phyloP scores from a whole-genome alignment of 1,140 invertebrate species.

The Aphaenogaster ashmeadi region DNA sequence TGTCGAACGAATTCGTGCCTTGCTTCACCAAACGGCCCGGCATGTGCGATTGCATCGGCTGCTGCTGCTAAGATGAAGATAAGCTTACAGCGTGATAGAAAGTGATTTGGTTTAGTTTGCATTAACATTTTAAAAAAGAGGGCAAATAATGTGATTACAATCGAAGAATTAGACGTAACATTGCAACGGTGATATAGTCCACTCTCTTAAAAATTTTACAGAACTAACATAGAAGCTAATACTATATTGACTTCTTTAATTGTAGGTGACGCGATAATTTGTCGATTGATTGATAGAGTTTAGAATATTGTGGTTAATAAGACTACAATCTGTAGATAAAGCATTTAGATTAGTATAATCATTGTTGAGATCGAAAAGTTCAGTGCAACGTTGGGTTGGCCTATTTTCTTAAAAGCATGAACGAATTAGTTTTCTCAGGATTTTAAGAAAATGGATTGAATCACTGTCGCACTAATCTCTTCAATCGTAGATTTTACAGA shows the following conservation, averaged over 20 bases:
- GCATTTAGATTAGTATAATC: not conserved
- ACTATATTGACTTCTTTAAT: not conserved
- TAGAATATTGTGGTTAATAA: not conserved
- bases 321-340: not conserved
- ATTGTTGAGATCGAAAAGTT: not conserved
- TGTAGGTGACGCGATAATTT: not conserved
- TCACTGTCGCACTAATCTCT: not conserved
- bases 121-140: not conserved
- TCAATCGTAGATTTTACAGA: not conserved
- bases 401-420: slow-evolving; percentile 18
- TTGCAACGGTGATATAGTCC: not conserved
- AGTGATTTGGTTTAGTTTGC: not conserved
- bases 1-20: slow-evolving; percentile 91
- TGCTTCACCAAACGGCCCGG: slow-evolving; percentile 88
- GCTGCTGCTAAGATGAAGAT: slow-evolving; percentile 61
- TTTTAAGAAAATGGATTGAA: slow-evolving; percentile 5
- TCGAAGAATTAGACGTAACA: not conserved
- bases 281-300: not conserved
- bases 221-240: not conserved
- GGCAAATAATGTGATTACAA: slow-evolving; percentile 1
- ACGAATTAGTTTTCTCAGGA: not conserved
- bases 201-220: not conserved
- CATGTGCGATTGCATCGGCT: slow-evolving; percentile 79
- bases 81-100: not conserved
- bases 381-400: not conserved